Percentiles rank a stretch among this genome's conserved stretches.
Conservation (phyloP, 2,888 invertebrate genomes). For the Priocnemis perturbator region DNA sequence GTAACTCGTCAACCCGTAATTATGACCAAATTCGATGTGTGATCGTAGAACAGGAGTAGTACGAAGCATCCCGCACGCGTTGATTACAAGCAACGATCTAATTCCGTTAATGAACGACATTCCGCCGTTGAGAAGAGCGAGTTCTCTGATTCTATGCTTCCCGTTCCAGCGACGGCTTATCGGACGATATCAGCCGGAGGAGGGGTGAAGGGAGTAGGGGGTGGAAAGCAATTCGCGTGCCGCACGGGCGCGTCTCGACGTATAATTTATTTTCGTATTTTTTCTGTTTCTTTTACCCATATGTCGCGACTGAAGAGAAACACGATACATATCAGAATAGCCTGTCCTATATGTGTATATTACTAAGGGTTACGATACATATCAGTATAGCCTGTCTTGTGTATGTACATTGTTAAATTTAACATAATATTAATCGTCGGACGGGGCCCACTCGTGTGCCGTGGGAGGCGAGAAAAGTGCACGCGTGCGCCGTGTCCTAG, state of each 20-base stretch:
- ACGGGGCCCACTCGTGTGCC: no score
- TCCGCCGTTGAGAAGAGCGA: neutral
- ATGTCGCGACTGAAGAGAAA: slow-evolving; percentile 51
- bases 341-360: slow-evolving; percentile 24
- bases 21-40: neutral
- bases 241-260: neutral
- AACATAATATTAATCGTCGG: no score
- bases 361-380: slow-evolving; percentile 39
- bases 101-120: slow-evolving; percentile 10
- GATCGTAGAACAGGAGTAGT: neutral
- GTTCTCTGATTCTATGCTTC: no score
- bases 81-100: neutral
- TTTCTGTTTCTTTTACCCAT: slow-evolving; percentile 33
- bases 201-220: neutral
- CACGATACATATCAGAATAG: slow-evolving; percentile 50
- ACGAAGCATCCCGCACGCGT: no score
- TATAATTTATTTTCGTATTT: neutral
- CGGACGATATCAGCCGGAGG: no score
- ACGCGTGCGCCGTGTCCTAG: no score
- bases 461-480: no score
- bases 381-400: slow-evolving; percentile 43
- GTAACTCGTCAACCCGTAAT: no score
- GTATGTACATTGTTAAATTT: no score
- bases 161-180: no score
- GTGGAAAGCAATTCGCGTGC: neutral